Percentiles rank a stretch among this genome's conserved stretches.
Conservation (phyloP, 2,888 invertebrate genomes). For the Omphaloscelis lunosa region DNA sequence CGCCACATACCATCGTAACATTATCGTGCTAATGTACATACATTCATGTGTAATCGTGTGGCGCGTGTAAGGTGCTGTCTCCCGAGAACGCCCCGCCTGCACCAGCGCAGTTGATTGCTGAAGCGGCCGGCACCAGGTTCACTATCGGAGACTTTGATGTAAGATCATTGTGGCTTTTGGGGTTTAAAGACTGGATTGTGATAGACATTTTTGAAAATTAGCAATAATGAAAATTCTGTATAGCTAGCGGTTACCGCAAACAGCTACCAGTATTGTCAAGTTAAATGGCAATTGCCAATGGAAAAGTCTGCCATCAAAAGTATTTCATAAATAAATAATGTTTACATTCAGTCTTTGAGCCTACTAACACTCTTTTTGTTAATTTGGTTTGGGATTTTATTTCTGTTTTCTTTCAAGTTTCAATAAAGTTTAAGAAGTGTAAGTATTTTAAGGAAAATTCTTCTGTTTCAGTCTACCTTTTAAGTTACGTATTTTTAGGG, state of each 20-base stretch:
- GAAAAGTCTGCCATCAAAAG: background rate
- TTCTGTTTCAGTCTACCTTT: background rate
- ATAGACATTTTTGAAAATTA: background rate
- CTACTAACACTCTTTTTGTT: constrained; percentile 34
- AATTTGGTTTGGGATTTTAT: constrained; percentile 23
- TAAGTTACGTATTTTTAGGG: background rate
- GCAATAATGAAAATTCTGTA: background rate
- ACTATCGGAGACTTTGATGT: constrained; percentile 95
- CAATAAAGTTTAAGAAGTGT: background rate
- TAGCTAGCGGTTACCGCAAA: background rate
- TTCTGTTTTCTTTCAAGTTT: background rate
- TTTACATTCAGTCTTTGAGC: constrained; percentile 46
- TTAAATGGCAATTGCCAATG: background rate
- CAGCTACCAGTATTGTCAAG: background rate
- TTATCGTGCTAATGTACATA: constrained; percentile 64
- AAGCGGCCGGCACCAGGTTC: constrained; percentile 90
- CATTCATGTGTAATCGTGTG: constrained; percentile 65
- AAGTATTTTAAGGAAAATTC: constrained; percentile 17
- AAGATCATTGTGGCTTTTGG: constrained; percentile 78
- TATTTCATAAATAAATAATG: background rate
- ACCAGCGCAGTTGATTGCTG: constrained; percentile 90
- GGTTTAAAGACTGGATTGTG: constrained; percentile 22
- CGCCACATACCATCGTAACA: constrained; percentile 19
- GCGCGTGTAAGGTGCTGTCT: constrained; percentile 89
- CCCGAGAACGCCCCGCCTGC: constrained; percentile 90